phyloP scores from a whole-genome alignment of 2,113 vertebrate species.

The Synodontis membranacea region DNA sequence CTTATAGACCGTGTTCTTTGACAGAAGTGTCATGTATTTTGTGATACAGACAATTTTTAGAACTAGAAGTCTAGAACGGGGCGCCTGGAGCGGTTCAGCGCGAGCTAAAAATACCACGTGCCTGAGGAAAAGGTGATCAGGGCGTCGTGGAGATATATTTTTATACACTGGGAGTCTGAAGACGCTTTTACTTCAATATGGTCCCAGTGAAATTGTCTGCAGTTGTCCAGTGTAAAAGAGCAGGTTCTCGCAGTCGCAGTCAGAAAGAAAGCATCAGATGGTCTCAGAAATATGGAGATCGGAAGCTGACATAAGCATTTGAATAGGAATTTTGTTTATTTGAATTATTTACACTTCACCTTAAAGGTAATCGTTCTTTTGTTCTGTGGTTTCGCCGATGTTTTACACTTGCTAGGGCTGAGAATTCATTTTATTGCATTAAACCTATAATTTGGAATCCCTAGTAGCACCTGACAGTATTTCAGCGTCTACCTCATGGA shows the following conservation, averaged over 20 bases:
- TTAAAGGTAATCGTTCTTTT: not conserved
- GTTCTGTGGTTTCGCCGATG: not conserved
- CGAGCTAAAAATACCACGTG: slow-evolving; percentile 3
- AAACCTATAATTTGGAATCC: not conserved
- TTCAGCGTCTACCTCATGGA: not conserved
- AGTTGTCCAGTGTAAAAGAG: not conserved
- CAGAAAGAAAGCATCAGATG: not conserved
- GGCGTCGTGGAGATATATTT: not conserved
- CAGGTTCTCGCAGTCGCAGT: not conserved
- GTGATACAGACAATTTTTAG: slow-evolving; percentile 3
- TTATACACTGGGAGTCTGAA: slow-evolving; percentile 1
- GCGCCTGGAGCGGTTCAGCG: not conserved
- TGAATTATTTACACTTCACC: not conserved
- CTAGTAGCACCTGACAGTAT: not conserved
- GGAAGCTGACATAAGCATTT: not conserved
- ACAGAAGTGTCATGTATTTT: not conserved
- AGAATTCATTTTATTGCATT: not conserved
- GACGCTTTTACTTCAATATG: not conserved
- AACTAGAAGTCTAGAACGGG: not conserved
- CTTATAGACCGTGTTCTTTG: not conserved
- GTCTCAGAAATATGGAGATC: not conserved
- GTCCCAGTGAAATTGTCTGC: not conserved
- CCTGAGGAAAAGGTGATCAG: slow-evolving; percentile 33
- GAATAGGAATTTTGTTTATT: not conserved
- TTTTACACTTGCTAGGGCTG: not conserved